Percentiles rank a stretch among this genome's conserved stretches.
phyloP scores from a whole-genome alignment of 2,888 invertebrate species.

The Phragmatobia fuliginosa region DNA sequence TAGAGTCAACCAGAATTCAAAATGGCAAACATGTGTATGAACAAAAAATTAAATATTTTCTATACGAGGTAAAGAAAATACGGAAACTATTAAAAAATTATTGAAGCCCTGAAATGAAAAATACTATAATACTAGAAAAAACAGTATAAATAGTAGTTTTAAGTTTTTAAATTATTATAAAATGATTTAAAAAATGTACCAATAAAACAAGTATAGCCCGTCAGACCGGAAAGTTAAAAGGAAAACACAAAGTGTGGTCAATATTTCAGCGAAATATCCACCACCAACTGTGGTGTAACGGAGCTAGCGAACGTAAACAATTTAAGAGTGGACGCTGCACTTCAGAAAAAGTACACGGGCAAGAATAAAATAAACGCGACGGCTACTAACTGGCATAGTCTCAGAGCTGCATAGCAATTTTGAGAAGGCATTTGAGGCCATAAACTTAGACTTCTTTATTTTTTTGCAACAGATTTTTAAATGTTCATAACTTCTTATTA shows the following conservation, averaged over 20 bases:
- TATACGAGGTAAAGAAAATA: not conserved
- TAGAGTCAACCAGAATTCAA: too few relatives aligned
- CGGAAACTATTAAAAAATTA: not conserved
- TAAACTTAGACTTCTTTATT: not conserved
- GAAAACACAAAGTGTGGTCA: conserved; percentile 45
- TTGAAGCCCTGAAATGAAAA: not conserved
- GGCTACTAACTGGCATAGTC: conserved; percentile 52
- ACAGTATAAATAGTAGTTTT: too few relatives aligned
- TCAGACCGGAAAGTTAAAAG: conserved; percentile 51
- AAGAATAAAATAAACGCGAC: conserved; percentile 70
- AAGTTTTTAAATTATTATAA: too few relatives aligned
- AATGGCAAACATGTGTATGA: too few relatives aligned
- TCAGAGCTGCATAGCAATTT: not conserved
- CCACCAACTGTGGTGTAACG: conserved; percentile 52
- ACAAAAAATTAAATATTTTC: not conserved
- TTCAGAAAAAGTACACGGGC: conserved; percentile 68
- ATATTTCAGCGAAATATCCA: conserved; percentile 47
- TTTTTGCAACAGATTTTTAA: not conserved
- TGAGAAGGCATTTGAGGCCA: not conserved
- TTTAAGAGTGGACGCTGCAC: conserved; percentile 72
- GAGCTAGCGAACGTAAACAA: conserved; percentile 73
- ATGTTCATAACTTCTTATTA: not conserved
- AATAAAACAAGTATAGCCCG: conserved; percentile 29
- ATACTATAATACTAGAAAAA: too few relatives aligned
- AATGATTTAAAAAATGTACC: not conserved